Evolutionary conservation across 2,888 invertebrate species (phyloP), one percentile per base, ranked within the genome.

Genomic region (Luffia ferchaultella): DNA sequence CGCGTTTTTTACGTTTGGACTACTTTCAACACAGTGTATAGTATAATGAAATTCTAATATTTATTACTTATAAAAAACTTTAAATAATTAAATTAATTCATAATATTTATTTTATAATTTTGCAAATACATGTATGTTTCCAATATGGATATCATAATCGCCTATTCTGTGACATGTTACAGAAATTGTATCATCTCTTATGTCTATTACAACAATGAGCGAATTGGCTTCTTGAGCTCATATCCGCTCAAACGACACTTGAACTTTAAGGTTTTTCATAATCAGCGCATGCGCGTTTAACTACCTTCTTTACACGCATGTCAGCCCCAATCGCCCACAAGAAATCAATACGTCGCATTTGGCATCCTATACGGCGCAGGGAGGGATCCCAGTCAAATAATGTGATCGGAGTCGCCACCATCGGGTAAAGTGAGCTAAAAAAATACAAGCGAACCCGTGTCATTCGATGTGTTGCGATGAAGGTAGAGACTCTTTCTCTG

Each of bases 401-500:
- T 30, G 30, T 30, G 30, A 12, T 30, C 12, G 30, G 30, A 30
- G 30, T 12, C 30, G 30, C 30, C 30, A 12, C 12, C 30, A 30
- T 30, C 30, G 5, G 5, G 5, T 30, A 30, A 3, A 3, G 30
- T 30, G 30, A 30, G 30, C 30, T 30, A 30, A 30, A 30, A n/a
- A 30, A 3, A 12, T 30, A 30, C 30, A 30, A 12, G 12, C 5
- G 12, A 12, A 30, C 5, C 12, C 30, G 30, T 30, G 30, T 30
- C 30, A 12, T 2, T 30, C 30, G 30, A 30, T 56, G 66, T 69
- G 77, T 80, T 77, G 79, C 78, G 68, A 82, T 82, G 82, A 77
- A 82, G 82, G 82, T 82, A 82, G 67, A 65, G 61, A 30, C 65
- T 68, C 70, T 65, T 64, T 65, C 62, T 63, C 67, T 65, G 65